phyloP scores from a whole-genome alignment of 2,797 vertebrate genomes.

The Lepus townsendii region DNA sequence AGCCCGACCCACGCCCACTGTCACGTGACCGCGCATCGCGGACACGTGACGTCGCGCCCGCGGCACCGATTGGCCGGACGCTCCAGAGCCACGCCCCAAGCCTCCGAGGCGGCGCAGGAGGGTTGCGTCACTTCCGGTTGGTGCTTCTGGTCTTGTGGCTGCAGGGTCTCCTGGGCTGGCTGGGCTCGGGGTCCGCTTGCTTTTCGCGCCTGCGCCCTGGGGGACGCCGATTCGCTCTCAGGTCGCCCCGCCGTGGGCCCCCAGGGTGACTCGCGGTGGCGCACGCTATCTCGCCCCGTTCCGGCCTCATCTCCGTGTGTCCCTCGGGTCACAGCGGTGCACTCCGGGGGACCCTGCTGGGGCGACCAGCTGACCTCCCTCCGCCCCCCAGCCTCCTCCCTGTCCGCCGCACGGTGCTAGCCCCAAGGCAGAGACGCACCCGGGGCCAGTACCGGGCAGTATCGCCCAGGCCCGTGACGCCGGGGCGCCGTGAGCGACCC shows the following conservation, averaged over 20 bases:
- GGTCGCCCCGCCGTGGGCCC: too few relatives aligned
- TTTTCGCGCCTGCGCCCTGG: background rate
- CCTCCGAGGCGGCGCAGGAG: too few relatives aligned
- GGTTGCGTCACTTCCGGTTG: too few relatives aligned
- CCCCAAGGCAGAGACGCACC: too few relatives aligned
- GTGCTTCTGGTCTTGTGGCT: too few relatives aligned
- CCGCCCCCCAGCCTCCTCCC: background rate
- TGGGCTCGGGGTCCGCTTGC: too few relatives aligned
- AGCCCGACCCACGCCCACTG: fast-evolving
- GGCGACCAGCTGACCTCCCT: background rate
- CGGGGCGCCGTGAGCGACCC: background rate
- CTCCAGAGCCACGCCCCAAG: background rate
- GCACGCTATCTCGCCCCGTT: background rate
- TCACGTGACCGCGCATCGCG: background rate
- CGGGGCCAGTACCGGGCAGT: too few relatives aligned
- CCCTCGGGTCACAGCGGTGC: background rate
- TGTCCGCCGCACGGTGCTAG: background rate
- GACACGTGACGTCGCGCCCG: background rate
- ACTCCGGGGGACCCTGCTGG: background rate
- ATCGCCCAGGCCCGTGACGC: too few relatives aligned
- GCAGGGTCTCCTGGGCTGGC: too few relatives aligned
- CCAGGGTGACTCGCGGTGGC: background rate
- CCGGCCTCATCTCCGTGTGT: background rate
- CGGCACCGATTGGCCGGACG: background rate
- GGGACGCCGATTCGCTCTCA: background rate